Base-by-base conservation (phyloP, 2,113 vertebrate species). In the Nyctereutes procyonoides region DNA sequence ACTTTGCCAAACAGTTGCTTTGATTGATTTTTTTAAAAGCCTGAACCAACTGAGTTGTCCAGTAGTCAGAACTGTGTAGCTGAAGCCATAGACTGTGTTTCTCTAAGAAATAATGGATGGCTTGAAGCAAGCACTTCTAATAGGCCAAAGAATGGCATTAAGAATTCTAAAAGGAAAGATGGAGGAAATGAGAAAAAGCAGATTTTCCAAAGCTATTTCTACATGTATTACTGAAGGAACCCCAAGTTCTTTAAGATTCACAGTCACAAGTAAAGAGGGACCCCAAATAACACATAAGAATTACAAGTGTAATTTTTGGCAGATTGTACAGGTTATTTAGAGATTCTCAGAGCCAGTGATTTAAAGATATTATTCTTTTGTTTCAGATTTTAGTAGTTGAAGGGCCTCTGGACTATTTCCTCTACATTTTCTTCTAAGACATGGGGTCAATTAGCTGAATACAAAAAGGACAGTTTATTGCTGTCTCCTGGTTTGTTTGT, bases 21-120 rank as follows among this genome's bases (percentile, higher is more conserved):
- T 90, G 92, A 95, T 93, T 93, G 95, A 96, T 96, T 95, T 69
- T 76, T 77, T 85, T 26, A 1, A 88, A 97, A 96, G 62, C 22
- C 95, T 16, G 28, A 95, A 93, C 43, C 20, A 93, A 94, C 84
- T 88, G 94, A 93, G 88, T 93, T 95, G 87, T 90, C 80, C 90
- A 92, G 65, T 93, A 93, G 95, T 97, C 58, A 85, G 60, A 93
- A 97, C 13, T 62, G 1, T 69, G 19, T 94, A 90, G 55, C 77
- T 4, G 0, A 92, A 94, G 77, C 35, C 6, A 2, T 30, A 60
- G 30, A 92, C 12, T 35, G 0, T 74, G 79, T 55, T 97, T 12
- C 69, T 98, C 86, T 92, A 74, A 98, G 95, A 98, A 98, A 97
- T 94, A 95, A 93, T 92, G 69, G 74, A 74, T 22, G 63, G 56